These are phyloP conservation scores for Diabrotica undecimpunctata DNA, from an alignment of 1,140 invertebrate species.

Conservation along the genomic window DNA sequence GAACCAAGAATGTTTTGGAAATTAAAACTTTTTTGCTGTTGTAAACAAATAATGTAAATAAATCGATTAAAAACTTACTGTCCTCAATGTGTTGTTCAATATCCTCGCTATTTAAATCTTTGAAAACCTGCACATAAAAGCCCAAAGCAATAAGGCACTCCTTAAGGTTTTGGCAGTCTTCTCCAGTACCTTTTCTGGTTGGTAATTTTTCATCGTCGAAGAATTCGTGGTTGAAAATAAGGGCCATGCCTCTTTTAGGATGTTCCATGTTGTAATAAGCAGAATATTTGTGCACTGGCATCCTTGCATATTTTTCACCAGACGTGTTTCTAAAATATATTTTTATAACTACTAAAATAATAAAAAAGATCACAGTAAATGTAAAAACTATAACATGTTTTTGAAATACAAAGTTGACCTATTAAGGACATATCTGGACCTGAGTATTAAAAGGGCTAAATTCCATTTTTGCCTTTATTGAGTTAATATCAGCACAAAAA, in stretches of 20 bases:
- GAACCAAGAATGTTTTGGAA: too few relatives aligned
- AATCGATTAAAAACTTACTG: slow-evolving; percentile 27
- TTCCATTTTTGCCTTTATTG: too few relatives aligned
- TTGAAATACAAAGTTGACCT: too few relatives aligned
- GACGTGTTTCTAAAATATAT: slow-evolving; percentile 14
- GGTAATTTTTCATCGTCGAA: slow-evolving; percentile 55
- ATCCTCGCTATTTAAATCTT: slow-evolving; percentile 56
- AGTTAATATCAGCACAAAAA: too few relatives aligned
- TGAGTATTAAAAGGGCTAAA: too few relatives aligned
- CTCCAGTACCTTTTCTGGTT: slow-evolving; percentile 47
- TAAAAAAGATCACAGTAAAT: too few relatives aligned
- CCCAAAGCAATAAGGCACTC: slow-evolving; percentile 49
- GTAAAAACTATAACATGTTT: too few relatives aligned
- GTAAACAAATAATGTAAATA: too few relatives aligned
- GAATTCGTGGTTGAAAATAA: slow-evolving; percentile 88
- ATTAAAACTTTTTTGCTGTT: too few relatives aligned
- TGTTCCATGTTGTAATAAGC: slow-evolving; percentile 86
- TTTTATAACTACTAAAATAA: background rate
- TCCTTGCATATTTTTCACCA: slow-evolving; percentile 48
- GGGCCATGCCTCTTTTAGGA: slow-evolving; percentile 70
- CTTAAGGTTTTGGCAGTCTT: slow-evolving; percentile 49
- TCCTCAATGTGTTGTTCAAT: slow-evolving; percentile 50
- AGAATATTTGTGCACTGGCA: slow-evolving; percentile 66
- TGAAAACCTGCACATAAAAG: slow-evolving; percentile 58
- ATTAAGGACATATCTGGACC: too few relatives aligned